Percentiles rank a stretch among this genome's conserved stretches.
phyloP scores from a whole-genome alignment of 2,113 vertebrate species.

The Callipepla californica region DNA sequence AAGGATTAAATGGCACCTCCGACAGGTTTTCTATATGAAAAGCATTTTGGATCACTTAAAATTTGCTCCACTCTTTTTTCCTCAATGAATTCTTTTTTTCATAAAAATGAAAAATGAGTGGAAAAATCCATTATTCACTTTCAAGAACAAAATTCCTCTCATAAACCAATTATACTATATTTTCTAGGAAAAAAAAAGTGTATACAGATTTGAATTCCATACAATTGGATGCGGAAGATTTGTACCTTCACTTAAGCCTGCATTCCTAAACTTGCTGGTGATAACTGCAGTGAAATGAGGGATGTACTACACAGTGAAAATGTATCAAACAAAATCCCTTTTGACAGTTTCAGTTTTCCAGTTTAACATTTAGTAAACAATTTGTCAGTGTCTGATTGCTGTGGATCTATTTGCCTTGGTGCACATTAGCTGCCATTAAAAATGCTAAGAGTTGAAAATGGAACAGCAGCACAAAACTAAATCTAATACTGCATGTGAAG shows the following conservation, averaged over 20 bases:
- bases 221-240: background rate
- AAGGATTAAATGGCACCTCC: background rate
- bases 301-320: background rate
- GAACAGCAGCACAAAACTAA: background rate
- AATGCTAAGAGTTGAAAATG: background rate
- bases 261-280: background rate
- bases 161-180: background rate
- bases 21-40: background rate
- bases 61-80: background rate
- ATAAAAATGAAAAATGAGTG: background rate
- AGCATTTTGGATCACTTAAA: background rate
- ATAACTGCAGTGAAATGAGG: background rate
- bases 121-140: background rate
- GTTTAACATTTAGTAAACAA: background rate
- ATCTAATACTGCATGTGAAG: background rate
- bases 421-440: background rate
- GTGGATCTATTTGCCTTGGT: background rate
- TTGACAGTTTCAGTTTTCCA: background rate
- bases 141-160: background rate
- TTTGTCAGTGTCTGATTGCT: background rate
- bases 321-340: background rate
- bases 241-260: background rate
- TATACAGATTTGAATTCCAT: background rate
- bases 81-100: background rate
- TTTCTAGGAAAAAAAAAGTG: conserved; percentile 15